Evolutionary conservation across 2,888 invertebrate species (phyloP), one percentile per base, ranked within the genome.

Genomic region (Diabrotica balteata): DNA sequence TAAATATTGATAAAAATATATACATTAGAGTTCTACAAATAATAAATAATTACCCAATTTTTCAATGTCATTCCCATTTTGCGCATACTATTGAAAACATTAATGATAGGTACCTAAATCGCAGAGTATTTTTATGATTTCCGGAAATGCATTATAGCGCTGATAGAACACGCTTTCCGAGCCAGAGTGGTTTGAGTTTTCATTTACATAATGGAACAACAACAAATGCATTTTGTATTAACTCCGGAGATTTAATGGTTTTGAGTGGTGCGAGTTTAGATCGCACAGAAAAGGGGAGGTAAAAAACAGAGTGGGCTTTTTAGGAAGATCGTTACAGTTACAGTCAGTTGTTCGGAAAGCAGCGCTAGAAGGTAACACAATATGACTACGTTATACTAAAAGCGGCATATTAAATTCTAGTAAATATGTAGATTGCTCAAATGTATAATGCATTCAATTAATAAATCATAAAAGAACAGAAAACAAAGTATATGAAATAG

Each of bases 201-300:
- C 84, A 84, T 84, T 84, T 84, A 83, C 84, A 84, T 84, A 84
- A 84, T 84, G 84, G 84, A 84, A 84, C 83, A 84, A 84, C 84
- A 84, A 84, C 84, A 84, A 84, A 84, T 84, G 84, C 84, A 84
- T 84, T 84, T 84, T 83, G 84, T 84, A 84, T 84, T 84, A 84
- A 83, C 82, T 83, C 82, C 81, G 82, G 82, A 84, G 84, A 84
- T 84, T 84, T 84, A 84, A 84, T 84, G 84, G 83, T 79, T 78
- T 78, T 77, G 79, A 81, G 81, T 78, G 80, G 79, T 69, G 77
- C 67, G 67, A 64, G 73, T 62, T 67, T 32, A 67, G 71, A 71
- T 71, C 64, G 67, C 59, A 32, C 54, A 46, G 59, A 59, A 49
- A 59, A 61, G 67, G 53, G 43, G 65, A 49, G 59, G 59, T 49